Conservation (phyloP, 2,113 vertebrate genomes). For the Furnarius figulus region DNA sequence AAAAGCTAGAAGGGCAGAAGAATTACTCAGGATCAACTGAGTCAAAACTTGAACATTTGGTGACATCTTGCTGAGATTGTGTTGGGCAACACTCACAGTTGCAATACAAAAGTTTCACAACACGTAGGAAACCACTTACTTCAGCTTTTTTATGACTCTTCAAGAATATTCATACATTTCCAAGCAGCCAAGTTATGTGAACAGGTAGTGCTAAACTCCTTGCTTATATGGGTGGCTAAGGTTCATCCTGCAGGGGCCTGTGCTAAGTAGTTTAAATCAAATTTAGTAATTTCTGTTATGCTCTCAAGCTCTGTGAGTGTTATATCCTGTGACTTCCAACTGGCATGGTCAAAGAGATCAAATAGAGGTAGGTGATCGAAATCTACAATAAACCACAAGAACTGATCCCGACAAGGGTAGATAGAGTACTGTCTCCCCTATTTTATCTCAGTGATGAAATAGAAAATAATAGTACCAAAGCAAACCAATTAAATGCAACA, state of each 20-base stretch:
- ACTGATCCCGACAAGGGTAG: background rate
- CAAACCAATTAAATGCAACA: background rate
- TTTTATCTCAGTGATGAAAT: background rate
- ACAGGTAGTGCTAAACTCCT: background rate
- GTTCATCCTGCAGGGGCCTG: rapidly evolving
- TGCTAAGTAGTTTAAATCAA: background rate
- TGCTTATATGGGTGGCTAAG: background rate
- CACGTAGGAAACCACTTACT: background rate
- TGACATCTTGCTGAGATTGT: background rate
- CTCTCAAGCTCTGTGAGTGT: background rate
- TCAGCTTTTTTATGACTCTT: background rate
- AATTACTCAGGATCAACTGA: background rate
- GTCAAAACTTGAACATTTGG: background rate
- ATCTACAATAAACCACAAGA: background rate
- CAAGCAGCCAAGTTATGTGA: background rate
- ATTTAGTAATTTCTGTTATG: background rate
- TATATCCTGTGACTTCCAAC: background rate
- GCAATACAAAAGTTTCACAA: background rate
- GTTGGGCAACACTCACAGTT: background rate
- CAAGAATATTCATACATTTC: background rate
- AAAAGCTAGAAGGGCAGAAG: background rate
- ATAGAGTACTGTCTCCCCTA: background rate
- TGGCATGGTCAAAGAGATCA: background rate
- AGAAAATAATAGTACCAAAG: background rate
- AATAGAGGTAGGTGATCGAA: background rate